Conservation (phyloP, 2,888 invertebrate genomes). For the Linhomoeus sp. region DNA sequence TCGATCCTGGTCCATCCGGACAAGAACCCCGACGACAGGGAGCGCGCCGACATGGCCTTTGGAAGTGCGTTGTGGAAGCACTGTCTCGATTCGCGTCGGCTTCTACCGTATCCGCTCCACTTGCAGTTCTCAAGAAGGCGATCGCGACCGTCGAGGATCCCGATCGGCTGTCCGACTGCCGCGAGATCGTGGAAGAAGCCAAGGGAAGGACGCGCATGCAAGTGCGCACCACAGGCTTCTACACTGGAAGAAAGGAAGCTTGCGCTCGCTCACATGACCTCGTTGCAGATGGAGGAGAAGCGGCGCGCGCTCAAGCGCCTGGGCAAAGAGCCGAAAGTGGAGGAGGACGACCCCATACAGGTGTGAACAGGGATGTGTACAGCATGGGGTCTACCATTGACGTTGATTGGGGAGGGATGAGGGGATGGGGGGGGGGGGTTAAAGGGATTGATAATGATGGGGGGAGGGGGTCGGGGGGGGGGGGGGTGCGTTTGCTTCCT, state of each 20-base stretch:
- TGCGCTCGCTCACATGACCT: background rate
- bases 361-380: background rate
- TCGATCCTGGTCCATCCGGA: constrained; percentile 98
- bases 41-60: constrained; percentile 57
- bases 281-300: constrained; percentile 60
- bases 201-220: constrained; percentile 77
- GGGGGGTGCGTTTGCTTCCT: background rate
- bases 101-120: too few relatives aligned
- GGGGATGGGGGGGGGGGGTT: too few relatives aligned
- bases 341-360: constrained; percentile 21
- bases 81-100: constrained; percentile 1
- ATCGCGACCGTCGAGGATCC: constrained; percentile 57
- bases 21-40: constrained; percentile 87
- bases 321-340: constrained; percentile 40
- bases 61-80: constrained; percentile 30
- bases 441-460: too few relatives aligned
- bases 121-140: constrained; percentile 54
- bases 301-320: constrained; percentile 65
- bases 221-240: constrained; percentile 34
- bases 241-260: background rate
- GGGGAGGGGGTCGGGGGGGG: too few relatives aligned
- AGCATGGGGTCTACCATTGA: too few relatives aligned
- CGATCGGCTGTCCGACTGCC: constrained; percentile 70
- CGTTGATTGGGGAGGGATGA: too few relatives aligned
- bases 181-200: constrained; percentile 91